Percentiles rank a stretch among this genome's conserved stretches.
Conservation (phyloP, 1,140 invertebrate genomes). For the Macrotrachela quadricornifera region DNA sequence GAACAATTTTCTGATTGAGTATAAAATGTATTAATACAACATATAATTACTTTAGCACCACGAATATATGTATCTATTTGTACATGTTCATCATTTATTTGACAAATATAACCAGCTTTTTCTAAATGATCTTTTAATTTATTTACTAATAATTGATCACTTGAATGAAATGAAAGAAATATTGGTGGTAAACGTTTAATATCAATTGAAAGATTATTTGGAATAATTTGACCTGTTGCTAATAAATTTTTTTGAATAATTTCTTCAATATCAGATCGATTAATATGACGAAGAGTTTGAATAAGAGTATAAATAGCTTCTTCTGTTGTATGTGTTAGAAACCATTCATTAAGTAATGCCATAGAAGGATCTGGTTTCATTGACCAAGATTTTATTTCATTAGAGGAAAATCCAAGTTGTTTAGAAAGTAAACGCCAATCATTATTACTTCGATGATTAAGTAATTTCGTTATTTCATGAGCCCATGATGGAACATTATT, state of each 20-base stretch:
- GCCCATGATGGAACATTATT: too few species aligned
- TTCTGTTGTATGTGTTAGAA: constrained; percentile 19
- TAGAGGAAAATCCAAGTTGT: constrained; percentile 17
- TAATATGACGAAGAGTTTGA: constrained; percentile 16
- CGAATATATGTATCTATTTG: constrained; percentile 24
- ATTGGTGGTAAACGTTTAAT: too few species aligned
- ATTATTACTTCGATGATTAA: constrained; percentile 10
- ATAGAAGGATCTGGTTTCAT: constrained; percentile 19
- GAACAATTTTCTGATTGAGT: constrained; percentile 24
- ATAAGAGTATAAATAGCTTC: constrained; percentile 19
- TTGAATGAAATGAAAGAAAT: too few species aligned
- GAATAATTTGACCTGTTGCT: constrained; percentile 13
- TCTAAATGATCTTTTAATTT: too few species aligned
- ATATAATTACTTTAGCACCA: constrained; percentile 20
- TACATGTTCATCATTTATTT: constrained; percentile 14
- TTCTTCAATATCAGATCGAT: constrained; percentile 15
- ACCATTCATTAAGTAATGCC: constrained; percentile 22
- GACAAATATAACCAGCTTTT: too few species aligned
- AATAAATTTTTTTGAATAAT: constrained; percentile 22
- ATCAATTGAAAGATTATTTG: constrained; percentile 18
- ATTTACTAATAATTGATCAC: too few species aligned
- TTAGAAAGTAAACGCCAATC: constrained; percentile 21
- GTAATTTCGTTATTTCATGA: too few species aligned
- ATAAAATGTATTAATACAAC: constrained; percentile 21
- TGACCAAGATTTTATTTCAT: constrained; percentile 19